Evolutionary conservation across 2,797 vertebrate species (phyloP).

Genomic region (Channallabes apus): DNA sequence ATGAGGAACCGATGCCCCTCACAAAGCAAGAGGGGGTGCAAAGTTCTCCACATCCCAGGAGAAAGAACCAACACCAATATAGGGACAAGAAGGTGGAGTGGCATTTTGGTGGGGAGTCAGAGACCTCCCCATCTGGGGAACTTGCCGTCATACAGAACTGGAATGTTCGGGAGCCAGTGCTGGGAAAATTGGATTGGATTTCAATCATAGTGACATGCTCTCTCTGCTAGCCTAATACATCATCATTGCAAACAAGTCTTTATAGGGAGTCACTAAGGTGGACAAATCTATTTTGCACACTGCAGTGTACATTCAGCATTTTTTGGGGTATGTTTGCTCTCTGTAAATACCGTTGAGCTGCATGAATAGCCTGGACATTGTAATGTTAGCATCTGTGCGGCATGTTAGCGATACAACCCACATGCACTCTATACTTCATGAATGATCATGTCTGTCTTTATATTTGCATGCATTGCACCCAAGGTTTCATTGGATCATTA

Average conservation of each 20-base stretch:
- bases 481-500: not conserved
- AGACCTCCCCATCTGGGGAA: no score
- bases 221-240: no score
- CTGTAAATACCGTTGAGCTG: not conserved
- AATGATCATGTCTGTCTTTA: not conserved
- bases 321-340: not conserved
- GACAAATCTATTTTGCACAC: not conserved
- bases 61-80: no score
- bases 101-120: no score
- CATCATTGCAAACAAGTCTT: not conserved
- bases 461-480: not conserved
- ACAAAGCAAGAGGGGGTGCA: no score
- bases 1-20: no score
- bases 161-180: no score
- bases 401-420: not conserved
- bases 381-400: not conserved
- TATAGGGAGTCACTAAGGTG: not conserved
- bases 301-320: not conserved
- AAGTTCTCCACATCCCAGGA: no score
- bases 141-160: no score
- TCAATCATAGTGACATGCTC: no score
- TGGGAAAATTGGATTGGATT: no score
- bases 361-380: not conserved
- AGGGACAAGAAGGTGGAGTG: no score
- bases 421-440: not conserved